Evolutionary conservation across 2,113 vertebrate genomes (phyloP), one percentile per base, ranked within the genome.

Genomic region (Jacana jacana): DNA sequence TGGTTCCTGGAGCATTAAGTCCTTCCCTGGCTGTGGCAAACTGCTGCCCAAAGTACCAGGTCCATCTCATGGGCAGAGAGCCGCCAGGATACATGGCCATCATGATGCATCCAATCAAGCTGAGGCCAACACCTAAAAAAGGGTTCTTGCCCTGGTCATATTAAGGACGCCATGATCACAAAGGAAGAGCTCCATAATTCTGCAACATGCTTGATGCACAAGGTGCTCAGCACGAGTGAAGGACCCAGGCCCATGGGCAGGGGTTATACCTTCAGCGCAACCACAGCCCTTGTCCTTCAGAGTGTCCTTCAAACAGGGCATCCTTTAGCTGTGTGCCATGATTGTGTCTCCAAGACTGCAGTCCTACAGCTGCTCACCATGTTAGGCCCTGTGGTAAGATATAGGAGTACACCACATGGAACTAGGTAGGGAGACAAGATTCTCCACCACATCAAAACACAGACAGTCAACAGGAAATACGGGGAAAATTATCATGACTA

Each of bases 201-300:
- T 12, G 17, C 8, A 7, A 14, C 31, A 28, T 5, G 7, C 9
- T 15, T 37, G 44, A 37, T 4, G 35, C 4, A 18, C 35, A 9
- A 37, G 1, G 15, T 24, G 37, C 27, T 16, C 35, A 3, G 13
- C 30, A 5, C 0, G 4, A 80, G 24, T 5, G 8, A 16, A 30
- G 49, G 24, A 64, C 28, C n/a, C 40, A 16, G 60, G 60, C 40
- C 33, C 5, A 3, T 7, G n/a, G 58, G 37, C 68, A 20, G 73
- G 27, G 61, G 46, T 4, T 31, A 39, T 8, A 46, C 39, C 40
- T n/a, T 40, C 40, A 35, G 11, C 1, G 2, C 1, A 8, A 40
- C 16, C 51, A 42, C 60, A 23, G 51, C 42, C 35, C 25, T 6
- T 8, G 4, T 10, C 57, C 28, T 39, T 42, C 58, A 20, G 58